phyloP scores from a whole-genome alignment of 2,888 invertebrate species.

The Danaus chrysippus region DNA sequence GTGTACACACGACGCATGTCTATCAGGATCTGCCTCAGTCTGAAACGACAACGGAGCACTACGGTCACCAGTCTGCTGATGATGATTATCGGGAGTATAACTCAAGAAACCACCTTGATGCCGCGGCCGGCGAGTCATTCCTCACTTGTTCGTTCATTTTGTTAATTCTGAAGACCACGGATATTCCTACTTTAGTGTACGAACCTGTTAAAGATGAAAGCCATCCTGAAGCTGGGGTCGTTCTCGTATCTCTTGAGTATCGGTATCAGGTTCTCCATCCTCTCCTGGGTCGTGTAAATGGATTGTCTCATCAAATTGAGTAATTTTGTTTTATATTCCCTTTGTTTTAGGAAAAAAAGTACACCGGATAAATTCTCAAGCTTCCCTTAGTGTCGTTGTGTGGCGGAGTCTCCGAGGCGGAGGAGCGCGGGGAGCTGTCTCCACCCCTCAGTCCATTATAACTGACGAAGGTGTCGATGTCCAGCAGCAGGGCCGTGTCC shows the following conservation, averaged over 20 bases:
- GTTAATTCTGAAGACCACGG: background rate
- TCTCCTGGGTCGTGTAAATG: slow-evolving; percentile 40
- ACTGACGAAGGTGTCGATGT: slow-evolving; percentile 24
- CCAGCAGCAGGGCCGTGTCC: slow-evolving; percentile 19
- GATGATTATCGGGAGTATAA: background rate
- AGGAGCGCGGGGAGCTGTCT: too few species aligned
- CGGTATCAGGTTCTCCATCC: slow-evolving; percentile 32
- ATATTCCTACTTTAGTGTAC: background rate
- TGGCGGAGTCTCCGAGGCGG: background rate
- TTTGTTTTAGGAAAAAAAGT: background rate
- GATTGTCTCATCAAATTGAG: slow-evolving; percentile 42
- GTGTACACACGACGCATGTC: slow-evolving; percentile 35
- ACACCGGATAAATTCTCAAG: background rate
- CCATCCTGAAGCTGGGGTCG: slow-evolving; percentile 33
- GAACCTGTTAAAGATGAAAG: slow-evolving; percentile 33
- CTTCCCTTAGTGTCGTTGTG: background rate
- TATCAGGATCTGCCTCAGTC: slow-evolving; percentile 37
- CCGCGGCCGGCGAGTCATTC: too few species aligned
- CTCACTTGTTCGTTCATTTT: background rate
- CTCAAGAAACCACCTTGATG: background rate
- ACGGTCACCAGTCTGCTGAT: background rate
- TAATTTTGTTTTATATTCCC: slow-evolving; percentile 18
- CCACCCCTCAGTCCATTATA: slow-evolving; percentile 18
- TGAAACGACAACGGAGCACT: slow-evolving; percentile 1
- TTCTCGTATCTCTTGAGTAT: slow-evolving; percentile 27